Evolutionary conservation across 2,888 invertebrate species (phyloP).

Genomic region (Lycia hirtaria): DNA sequence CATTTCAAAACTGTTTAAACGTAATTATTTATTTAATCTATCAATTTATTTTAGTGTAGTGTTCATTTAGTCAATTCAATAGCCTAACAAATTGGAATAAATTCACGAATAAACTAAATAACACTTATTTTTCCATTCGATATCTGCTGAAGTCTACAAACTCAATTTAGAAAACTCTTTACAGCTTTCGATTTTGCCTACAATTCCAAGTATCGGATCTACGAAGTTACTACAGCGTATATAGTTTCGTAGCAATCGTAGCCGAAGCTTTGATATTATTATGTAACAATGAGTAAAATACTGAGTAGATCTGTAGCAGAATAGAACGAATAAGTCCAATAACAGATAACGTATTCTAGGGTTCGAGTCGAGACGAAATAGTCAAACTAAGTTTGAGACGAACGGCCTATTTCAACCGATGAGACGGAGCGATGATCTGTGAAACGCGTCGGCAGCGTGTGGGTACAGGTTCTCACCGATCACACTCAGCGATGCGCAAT

Average conservation of each 20-base stretch:
- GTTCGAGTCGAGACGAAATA: slow-evolving; percentile 1
- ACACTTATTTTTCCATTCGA: neutral
- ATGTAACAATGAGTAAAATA: neutral
- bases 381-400: slow-evolving; percentile 24
- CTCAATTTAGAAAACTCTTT: neutral
- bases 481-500: slow-evolving; percentile 11
- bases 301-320: neutral
- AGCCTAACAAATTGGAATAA: neutral
- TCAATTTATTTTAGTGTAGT: too few species aligned
- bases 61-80: neutral
- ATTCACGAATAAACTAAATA: neutral
- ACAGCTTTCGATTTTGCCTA: neutral
- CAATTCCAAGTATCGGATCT: neutral
- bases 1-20: too few species aligned
- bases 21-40: too few species aligned
- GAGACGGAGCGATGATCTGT: slow-evolving; percentile 27
- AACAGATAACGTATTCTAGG: slow-evolving; percentile 16
- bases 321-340: neutral
- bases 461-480: neutral
- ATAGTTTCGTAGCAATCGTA: too few species aligned
- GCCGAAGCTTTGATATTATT: neutral
- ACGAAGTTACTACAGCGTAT: neutral
- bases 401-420: slow-evolving; percentile 8
- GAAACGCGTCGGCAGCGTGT: slow-evolving; percentile 14
- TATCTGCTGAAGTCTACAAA: neutral